Evolutionary conservation across 2,113 vertebrate genomes (phyloP), one percentile per base, ranked within the genome.

Genomic region (Sinocyclocheilus anophthalmus): DNA sequence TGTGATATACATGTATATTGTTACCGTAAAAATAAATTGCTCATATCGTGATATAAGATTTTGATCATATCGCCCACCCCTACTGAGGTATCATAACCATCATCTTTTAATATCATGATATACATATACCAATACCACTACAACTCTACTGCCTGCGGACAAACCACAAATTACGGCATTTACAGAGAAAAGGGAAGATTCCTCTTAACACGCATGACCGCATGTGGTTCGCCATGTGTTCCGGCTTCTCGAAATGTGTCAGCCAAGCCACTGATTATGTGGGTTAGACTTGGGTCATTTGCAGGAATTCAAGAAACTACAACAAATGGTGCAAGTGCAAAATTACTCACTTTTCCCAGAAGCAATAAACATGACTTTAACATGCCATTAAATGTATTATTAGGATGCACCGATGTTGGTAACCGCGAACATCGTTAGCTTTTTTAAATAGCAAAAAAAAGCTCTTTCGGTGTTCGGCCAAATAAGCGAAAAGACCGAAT

Each of bases 251-350:
- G 2, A 48, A 81, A 26, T 13, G 13, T 45, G 42, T 65, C 4
- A 81, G 39, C 79, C 59, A 48, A 48, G 16, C 39, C n/a, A 48
- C 59, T 65, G 37, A 61, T 63, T 24, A 81, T 81, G 57, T 26
- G 37, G 78, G 78, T 81, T 63, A 81, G 8, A 67, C n/a, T 65
- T 81, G 13, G 42, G 33, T 81, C 57, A 63, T 14, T 14, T 45
- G 37, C 14, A 67, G 14, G 48, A 48, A 48, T 33, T 48, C 13
- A 26, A 61, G 11, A 80, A 37, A 8, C 16, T 37, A 57, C 53
- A 80, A 24, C 22, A 0, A 81, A 5, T 81, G 39, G 22, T 24
- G 59, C n/a, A 65, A 81, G 8, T 22, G n/a, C 53, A 59, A 39
- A 63, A 61, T 80, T 6, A 24, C 11, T 0, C 20, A 61, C 33